Base-by-base conservation (phyloP, 2,113 vertebrate genomes). In the Ophiodon elongatus region DNA sequence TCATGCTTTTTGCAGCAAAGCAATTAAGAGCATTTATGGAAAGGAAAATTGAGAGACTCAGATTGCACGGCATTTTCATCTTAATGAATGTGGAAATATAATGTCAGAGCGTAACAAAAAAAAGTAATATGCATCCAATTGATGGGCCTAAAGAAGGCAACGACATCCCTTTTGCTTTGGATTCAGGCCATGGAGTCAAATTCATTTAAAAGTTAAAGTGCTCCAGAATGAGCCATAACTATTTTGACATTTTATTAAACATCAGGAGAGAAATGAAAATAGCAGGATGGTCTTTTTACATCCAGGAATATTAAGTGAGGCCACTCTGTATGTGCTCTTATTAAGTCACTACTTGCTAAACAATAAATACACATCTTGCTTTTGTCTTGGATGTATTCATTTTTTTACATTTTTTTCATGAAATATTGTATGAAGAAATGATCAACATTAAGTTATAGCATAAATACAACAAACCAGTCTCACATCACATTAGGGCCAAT, bases 51-150 rank as follows among this genome's bases (percentile, higher is more conserved):
- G 33, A 41, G 60, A 70, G 10, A 66, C 62, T 64, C 4, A 67
- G 45, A 29, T 8, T 33, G 54, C 8, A n/a, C 25, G 31, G 6
- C 14, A n/a, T 76, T 85, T 73, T 54, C 54, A 70, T 35, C 29
- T 9, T 25, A 79, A 52, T 70, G 50, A 70, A 76, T 27, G 35
- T 72, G 11, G 52, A 62, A 59, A 57, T 41, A 45, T 52, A 76
- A 84, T 79, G 29, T 60, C 10, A 76, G 45, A 69, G 10, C 25
- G 1, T 35, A 64, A 69, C 33, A 45, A 45, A 68, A 60, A 57
- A 47, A 72, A 54, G 31, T 27, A 14, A 25, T 57, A 25, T 27
- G 54, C 54, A 57, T 57, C 10, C n/a, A 57, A 57, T 27, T 2
- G 25, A 57, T 1, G 25, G n/a, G n/a, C 25, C 54, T 25, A 13